Evolutionary conservation across 2,888 invertebrate species (phyloP).

Genomic region (Leucozona laternaria): DNA sequence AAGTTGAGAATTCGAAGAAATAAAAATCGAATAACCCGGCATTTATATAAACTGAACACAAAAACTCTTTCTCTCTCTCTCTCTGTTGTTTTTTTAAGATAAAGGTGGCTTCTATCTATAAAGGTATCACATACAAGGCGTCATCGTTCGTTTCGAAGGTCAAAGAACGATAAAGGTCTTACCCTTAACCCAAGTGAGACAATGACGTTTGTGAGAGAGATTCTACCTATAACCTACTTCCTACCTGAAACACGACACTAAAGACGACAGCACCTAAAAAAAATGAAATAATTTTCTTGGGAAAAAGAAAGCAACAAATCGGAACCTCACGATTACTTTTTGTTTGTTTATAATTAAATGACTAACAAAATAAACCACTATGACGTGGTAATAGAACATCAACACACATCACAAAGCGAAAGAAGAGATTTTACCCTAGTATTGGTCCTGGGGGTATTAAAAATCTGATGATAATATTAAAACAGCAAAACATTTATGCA

Average conservation of each 20-base stretch:
- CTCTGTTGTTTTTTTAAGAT: neutral
- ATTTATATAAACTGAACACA: conserved; percentile 4
- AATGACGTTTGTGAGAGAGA: neutral
- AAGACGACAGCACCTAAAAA: neutral
- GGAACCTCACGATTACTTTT: conserved; percentile 31
- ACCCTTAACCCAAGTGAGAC: conserved; percentile 61
- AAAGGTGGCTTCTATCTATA: neutral
- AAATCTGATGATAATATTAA: neutral
- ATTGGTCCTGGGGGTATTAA: too few species aligned
- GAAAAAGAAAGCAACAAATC: conserved; percentile 33
- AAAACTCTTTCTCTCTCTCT: conserved; percentile 13
- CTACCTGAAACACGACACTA: conserved; percentile 55
- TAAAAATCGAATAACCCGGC: conserved; percentile 1
- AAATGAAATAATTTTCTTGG: conserved; percentile 35
- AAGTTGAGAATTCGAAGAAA: conserved; percentile 18
- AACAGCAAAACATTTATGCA: too few species aligned
- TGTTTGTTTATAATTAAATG: conserved; percentile 56
- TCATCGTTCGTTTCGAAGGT: conserved; percentile 49
- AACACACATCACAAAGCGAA: neutral
- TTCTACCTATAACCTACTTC: conserved; percentile 47
- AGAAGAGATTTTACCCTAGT: neutral
- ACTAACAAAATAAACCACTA: conserved; percentile 52
- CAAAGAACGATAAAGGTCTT: conserved; percentile 60
- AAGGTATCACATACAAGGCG: neutral
- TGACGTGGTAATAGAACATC: neutral